Evolutionary conservation across 2,888 invertebrate species (phyloP), one percentile per base, ranked within the genome.

Genomic region (Chrysotoxum bicinctum): DNA sequence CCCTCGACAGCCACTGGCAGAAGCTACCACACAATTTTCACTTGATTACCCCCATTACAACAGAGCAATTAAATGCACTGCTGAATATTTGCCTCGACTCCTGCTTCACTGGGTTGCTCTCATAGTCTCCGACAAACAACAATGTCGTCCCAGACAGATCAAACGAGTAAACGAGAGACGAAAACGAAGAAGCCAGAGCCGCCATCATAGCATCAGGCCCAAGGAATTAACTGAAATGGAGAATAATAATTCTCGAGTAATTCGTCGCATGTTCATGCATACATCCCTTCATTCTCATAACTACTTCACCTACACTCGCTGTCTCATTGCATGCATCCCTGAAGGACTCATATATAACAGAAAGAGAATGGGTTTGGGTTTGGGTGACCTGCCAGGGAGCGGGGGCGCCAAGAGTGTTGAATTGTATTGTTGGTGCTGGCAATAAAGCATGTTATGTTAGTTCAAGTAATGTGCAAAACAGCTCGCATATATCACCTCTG

Each of bases 401-500:
- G 40, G 66, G 40, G 35, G 72, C 1, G 60, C 68, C 19, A 62
- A 56, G 26, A 68, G 69, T 73, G 73, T 73, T 77, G 60, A 69
- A 66, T 70, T 79, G 74, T 58, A 75, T 76, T 76, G 84, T 76
- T 80, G 80, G 70, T 76, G 80, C 80, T 62, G 72, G 84, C 72
- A 85, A 80, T 80, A 80, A 85, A 76, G 76, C 76, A 80, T 85
- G 84, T 85, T 85, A 76, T 85, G 80, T 85, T 80, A 68, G 80
- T 76, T 85, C 84, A 80, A 85, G 84, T 85, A 85, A 85, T 85
- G 84, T 85, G 80, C 84, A 80, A 85, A 85, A 80, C 84, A 85
- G 72, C 76, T 76, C 75, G 56, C 80, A 85, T 85, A 85, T 85
- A 85, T 80, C 84, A 80, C 80, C 84, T 76, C 80, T 76, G 72